Evolutionary conservation across 2,888 invertebrate genomes (phyloP), one percentile per base, ranked within the genome.

Genomic region (Cryptophagus acutangulus): DNA sequence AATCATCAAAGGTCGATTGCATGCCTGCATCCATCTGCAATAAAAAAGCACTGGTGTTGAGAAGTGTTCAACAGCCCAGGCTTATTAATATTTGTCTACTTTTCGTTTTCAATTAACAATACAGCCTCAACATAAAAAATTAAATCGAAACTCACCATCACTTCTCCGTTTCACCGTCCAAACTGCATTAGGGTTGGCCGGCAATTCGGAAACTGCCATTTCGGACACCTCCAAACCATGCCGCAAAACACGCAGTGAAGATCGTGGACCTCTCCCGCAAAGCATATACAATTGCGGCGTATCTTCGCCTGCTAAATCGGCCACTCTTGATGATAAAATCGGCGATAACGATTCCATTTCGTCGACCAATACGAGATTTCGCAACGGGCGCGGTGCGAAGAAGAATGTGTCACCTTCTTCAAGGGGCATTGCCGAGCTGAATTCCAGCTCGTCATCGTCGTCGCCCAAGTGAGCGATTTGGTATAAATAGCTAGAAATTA

Each of bases 361-460:
- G 72, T 99, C 99, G 4, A 99, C 96, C 58, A 94, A 74, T 0
- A 97, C 93, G 25, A 99, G 77, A 75, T 99, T 99, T 61, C 92
- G 82, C 1, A 99, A 74, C 0, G 87, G 82, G 54, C 97, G 76
- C 1, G 97, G 96, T 1, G 93, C 94, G 73, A 97, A 99, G 74
- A 97, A 97, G 72, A 97, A 99, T 1, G 96, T 97, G 63, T 99
- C 97, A 4, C 96, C 97, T 69, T 99, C 97, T 70, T 97, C 97
- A 31, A 97, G 70, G 0, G 95, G 95, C 89, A 95, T 95, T 1
- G 94, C 93, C 10, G 95, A 95, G 68, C 94, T 95, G 67, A 99
- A 99, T 66, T 97, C 96, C 0, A 96, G 90, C 63, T 99, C 97
- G 67, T 96, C 97, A 66, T 99, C 97, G 63, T 97, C 96, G 71